Evolutionary conservation across 2,797 vertebrate genomes (phyloP).

Genomic region (Pangasius djambal): DNA sequence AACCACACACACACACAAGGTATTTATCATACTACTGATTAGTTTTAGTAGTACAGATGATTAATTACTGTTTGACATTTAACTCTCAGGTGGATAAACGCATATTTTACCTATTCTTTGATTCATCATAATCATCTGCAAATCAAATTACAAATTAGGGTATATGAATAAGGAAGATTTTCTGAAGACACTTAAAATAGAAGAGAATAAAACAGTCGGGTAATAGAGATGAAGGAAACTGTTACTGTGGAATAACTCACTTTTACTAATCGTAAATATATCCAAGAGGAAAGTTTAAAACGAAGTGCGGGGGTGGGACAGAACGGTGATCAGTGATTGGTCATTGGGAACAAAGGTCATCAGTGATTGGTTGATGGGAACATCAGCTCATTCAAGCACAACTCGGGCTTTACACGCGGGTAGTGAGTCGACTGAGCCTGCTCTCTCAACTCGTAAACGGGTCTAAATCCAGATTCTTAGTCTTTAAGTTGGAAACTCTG

Average conservation of each 20-base stretch:
- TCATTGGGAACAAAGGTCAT: too few species aligned
- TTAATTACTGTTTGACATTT: background rate
- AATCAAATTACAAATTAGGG: background rate
- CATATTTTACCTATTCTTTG: background rate
- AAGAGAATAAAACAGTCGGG: too few species aligned
- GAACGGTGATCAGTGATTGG: too few species aligned
- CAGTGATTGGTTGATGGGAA: too few species aligned
- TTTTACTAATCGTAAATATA: background rate
- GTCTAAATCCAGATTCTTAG: too few species aligned
- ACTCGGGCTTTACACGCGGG: too few species aligned
- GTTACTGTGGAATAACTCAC: background rate
- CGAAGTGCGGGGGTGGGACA: too few species aligned
- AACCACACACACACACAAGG: background rate
- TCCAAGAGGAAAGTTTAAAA: too few species aligned
- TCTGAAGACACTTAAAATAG: background rate
- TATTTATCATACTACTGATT: background rate
- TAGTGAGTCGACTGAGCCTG: too few species aligned
- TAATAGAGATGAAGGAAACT: background rate
- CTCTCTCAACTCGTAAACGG: too few species aligned
- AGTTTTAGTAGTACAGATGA: background rate
- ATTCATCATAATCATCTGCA: background rate
- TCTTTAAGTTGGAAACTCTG: too few species aligned
- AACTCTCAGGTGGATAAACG: background rate
- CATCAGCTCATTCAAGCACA: too few species aligned
- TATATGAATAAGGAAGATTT: background rate